Base-by-base conservation (phyloP, 2,888 invertebrate species). In the Macrosoma leucophasiata region DNA sequence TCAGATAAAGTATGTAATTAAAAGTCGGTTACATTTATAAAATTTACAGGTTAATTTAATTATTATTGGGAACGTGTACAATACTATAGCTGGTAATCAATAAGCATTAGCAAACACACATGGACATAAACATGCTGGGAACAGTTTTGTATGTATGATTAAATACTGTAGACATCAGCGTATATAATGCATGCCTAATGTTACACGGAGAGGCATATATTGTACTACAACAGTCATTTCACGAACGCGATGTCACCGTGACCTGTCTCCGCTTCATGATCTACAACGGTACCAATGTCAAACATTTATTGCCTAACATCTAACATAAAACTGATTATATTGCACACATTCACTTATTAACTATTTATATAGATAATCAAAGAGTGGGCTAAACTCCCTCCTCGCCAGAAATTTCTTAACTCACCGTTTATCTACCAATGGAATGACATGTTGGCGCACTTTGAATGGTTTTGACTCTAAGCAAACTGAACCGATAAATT, bases 331-430 rank as follows among this genome's bases (percentile, higher is more conserved):
- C 63, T 60, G 71, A 68, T 75, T 77, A 77, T 73, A 79, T 71
- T 75, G 76, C 79, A 79, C 75, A 81, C 78, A 79, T 74, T 73
- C 62, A 76, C 66, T 77, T 76, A 73, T 33, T 47, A 53, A 52
- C 63, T 75, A 75, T 50, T 46, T 67, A 58, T 70, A 60, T 67
- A 45, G 35, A 38, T 62, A 65, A 62, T 64, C 55, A 62, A 60
- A 57, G 75, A 78, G 72, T 72, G 84, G 81, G 79, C 79, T 59
- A 66, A 60, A 75, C 84, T 85, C 85, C 85, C 85, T 85, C 85
- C 75, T 81, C 85, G 84, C 84, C 85, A 85, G 66, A 79, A 75
- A 73, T 79, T 76, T 74, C 64, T 71, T 59, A 81, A 79, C 85
- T 84, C 85, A 85, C 85, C 85, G 84, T 67, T 63, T 63, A 68